Base-by-base conservation (phyloP, 2,888 invertebrate species). In the Teleiodes luculella region DNA sequence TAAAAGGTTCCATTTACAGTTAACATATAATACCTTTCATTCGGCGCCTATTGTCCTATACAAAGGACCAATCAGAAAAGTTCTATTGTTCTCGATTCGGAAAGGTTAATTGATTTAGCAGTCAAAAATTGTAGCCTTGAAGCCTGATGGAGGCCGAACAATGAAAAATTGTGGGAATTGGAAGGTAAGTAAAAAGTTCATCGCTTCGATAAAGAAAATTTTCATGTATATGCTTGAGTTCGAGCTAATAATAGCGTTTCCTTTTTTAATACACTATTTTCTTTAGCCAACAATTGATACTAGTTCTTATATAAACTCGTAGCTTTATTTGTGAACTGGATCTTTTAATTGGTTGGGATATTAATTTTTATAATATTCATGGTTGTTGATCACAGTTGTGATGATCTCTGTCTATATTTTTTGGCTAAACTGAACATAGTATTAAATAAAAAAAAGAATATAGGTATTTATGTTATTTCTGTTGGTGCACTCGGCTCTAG, bases 41-140 rank as follows among this genome's bases (percentile, higher is more conserved):
- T n/a, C 43, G 20, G 24, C 43, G 4, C 11, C 43, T 5, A 43
- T 43, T 43, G 43, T 43, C 7, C 43, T 20, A 20, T 13, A 43
- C 43, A 43, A 43, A 43, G 43, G 28, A 28, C 20, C 43, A 43
- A 43, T 43, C 43, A 28, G 28, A 43, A 43, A 33, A 24, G 28
- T 13, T 13, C 43, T 13, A 28, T 43, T 43, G 28, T 43, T 13
- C 28, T 13, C n/a, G n/a, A 24, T 20, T 20, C 11, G 13, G 24
- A 13, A n/a, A 28, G 28, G 43, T 24, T 43, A 43, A 43, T 43
- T 43, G 43, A n/a, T 43, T 43, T 43, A 28, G 20, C 43, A 13
- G 43, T 24, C 43, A 28, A 43, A 43, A 43, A 43, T 43, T 28
- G 28, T 13, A 43, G 43, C 24, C 43, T 28, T 24, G n/a, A 4